Base-by-base conservation (phyloP, 2,797 vertebrate genomes). In the Lophius americanus region DNA sequence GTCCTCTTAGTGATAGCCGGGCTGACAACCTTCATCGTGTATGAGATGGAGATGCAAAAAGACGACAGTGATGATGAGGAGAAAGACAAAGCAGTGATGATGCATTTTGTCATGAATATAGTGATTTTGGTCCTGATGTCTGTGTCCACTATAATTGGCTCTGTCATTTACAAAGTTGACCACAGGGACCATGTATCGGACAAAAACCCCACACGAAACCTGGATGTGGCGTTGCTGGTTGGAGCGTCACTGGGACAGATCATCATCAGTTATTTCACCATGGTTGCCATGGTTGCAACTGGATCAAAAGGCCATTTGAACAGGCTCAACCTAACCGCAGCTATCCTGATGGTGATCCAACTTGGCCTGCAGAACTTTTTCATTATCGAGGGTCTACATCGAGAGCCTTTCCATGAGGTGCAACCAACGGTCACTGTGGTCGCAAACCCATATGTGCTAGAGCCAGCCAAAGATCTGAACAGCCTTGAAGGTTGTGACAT, bases 381-480 rank as follows among this genome's bases (percentile, higher is more conserved):
- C 84, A 94, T 99, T 51, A 95, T 98, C 0, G 96, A 98, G 82
- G 97, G 97, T n/a, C 93, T 99, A 13, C 96, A 97, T 60, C 92
- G 96, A 35, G 91, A 96, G 43, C 96, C 96, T 0, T 93, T 92
- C 1, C 91, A 90, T 12, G 89, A 94, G 11, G 81, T 81, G 4
- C 76, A 79, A 2, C 82, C 85, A 2, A 14, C 57, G 2, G 32
- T 60, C 72, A 70, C 0, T 0, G 79, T 82, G 36, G 64, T 70
- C 7, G 64, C 41, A 78, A 91, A 91, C 87, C 88, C 83, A 76
- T 94, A 88, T 12, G 91, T 49, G 57, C 77, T 84, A 84, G 78
- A 2, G 72, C 82, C 12, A 61, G 78, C 54, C 85, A 94, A 86
- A 90, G 93, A 75, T 51, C 79, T 51, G 87, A 89, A 50, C 59